Evolutionary conservation across 1,140 invertebrate species (phyloP), one percentile per base, ranked within the genome.

Genomic region (Penaeus indicus): DNA sequence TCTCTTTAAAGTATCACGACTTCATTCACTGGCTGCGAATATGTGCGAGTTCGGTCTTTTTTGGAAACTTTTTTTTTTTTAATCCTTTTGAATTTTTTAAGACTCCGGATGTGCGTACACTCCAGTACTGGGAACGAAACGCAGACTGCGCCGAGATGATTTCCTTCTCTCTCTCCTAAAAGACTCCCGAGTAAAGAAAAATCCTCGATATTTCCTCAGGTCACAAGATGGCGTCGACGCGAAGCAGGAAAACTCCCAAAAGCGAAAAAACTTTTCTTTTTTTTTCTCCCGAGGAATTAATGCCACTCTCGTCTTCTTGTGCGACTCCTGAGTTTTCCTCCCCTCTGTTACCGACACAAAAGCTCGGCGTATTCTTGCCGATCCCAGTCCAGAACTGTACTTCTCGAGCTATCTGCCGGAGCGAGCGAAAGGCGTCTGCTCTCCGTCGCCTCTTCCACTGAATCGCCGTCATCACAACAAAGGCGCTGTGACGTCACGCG

Each of bases 371-470:
- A 32, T 85, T 85, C 88, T 80, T 80, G 75, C 88, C 75, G 83
- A 81, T 81, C 77, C 88, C 88, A 85, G 83, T 89, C 38, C 83
- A 69, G 63, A 85, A 85, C 32, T 89, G 88, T 89, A 89, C 88
- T 21, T 38, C 78, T 85, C 83, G 61, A 80, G 62, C 63, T 69
- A 72, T 81, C 47, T 67, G 27, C 84, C 19, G 60, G 87, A 84
- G 82, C 82, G 78, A 75, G 75, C 19, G 25, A 85, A 38, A 38
- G 77, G 16, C 32, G 47, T 61, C 83, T 63, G 61, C 83, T 72
- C 47, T 83, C 63, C 79, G 78, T 82, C 82, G 80, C 38, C 63
- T 89, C 88, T 85, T 81, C 83, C 88, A 89, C 85, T 89, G 88
- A 89, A 64, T 83, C 47, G 47, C 47, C 47, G 47, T 47, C 47